These are phyloP conservation scores for Hypotaenidia okinawae DNA, from an alignment of 2,797 vertebrate genomes.

Conservation along the genomic window DNA sequence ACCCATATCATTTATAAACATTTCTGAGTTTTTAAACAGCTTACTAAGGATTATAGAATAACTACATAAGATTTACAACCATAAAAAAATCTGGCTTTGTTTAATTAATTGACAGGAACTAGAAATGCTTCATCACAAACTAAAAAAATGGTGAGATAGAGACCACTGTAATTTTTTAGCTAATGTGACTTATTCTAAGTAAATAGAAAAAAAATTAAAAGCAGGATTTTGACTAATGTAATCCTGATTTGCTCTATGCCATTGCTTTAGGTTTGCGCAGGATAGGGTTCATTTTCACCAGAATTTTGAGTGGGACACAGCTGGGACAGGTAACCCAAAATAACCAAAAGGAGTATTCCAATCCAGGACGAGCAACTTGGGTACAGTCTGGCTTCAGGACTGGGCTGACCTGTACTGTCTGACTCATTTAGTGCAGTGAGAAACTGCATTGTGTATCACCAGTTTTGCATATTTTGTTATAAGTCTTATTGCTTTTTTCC, in stretches of 20 bases:
- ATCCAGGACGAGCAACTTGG: too few species aligned
- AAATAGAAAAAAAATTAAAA: neutral
- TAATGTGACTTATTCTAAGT: neutral
- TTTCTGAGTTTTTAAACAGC: neutral
- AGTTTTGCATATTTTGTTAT: too few species aligned
- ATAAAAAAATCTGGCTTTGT: neutral
- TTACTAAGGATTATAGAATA: neutral
- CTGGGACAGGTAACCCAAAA: too few species aligned
- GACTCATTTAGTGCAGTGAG: too few species aligned
- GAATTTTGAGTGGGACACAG: too few species aligned
- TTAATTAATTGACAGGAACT: neutral
- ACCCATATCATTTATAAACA: neutral
- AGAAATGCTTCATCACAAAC: neutral
- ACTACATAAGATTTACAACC: neutral
- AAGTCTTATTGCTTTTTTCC: too few species aligned
- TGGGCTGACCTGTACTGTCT: too few species aligned
- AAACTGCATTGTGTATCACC: too few species aligned
- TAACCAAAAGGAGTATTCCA: too few species aligned
- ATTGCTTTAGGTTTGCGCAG: too few species aligned
- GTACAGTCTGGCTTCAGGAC: too few species aligned
- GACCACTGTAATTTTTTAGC: neutral
- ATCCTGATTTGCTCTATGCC: neutral
- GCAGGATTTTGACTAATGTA: neutral
- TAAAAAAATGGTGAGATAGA: neutral
- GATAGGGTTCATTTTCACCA: too few species aligned